A percentile compares a stretch with the other conserved stretches of the same genome.
These are phyloP conservation scores for Myotis myotis DNA, from an alignment of 2,797 vertebrate species.

Conservation along the genomic window DNA sequence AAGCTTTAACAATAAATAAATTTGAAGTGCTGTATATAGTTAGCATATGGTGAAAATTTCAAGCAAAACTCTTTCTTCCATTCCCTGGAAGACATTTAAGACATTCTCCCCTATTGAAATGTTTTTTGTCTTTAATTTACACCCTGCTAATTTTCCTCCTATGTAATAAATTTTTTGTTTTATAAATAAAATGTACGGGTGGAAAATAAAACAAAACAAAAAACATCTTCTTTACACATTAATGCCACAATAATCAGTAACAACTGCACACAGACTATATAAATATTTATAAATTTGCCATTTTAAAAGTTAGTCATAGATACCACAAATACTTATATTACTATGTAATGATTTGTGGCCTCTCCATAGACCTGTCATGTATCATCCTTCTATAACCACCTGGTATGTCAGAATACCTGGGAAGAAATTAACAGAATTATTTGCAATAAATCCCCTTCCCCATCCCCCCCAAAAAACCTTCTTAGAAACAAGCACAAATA, in stretches of 20 bases:
- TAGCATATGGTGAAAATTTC: conserved; percentile 71
- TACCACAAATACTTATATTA: conserved; percentile 56
- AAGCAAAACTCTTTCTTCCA: conserved; percentile 55
- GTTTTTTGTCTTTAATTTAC: conserved; percentile 63
- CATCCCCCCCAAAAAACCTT: conserved; percentile 43
- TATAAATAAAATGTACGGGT: conserved; percentile 51
- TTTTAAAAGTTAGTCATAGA: conserved; percentile 65
- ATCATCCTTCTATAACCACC: conserved; percentile 82
- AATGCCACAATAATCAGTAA: conserved; percentile 60
- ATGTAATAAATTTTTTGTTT: conserved; percentile 58
- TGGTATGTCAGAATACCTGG: conserved; percentile 82
- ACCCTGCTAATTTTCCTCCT: conserved; percentile 66
- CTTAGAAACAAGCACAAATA: conserved; percentile 69
- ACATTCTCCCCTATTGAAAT: conserved; percentile 25
- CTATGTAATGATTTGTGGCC: conserved; percentile 68
- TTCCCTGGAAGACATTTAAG: conserved; percentile 58
- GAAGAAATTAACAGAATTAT: conserved; percentile 84
- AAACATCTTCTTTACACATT: conserved; percentile 31
- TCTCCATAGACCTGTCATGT: conserved; percentile 73
- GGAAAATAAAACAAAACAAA: conserved; percentile 38
- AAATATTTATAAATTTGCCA: conserved; percentile 58
- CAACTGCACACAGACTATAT: conserved; percentile 69
- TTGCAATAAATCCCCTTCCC: conserved; percentile 77
- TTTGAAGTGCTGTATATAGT: conserved; percentile 68
- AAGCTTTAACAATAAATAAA: conserved; percentile 70